phyloP scores from a whole-genome alignment of 2,797 vertebrate genomes.

The Alosa sapidissima region DNA sequence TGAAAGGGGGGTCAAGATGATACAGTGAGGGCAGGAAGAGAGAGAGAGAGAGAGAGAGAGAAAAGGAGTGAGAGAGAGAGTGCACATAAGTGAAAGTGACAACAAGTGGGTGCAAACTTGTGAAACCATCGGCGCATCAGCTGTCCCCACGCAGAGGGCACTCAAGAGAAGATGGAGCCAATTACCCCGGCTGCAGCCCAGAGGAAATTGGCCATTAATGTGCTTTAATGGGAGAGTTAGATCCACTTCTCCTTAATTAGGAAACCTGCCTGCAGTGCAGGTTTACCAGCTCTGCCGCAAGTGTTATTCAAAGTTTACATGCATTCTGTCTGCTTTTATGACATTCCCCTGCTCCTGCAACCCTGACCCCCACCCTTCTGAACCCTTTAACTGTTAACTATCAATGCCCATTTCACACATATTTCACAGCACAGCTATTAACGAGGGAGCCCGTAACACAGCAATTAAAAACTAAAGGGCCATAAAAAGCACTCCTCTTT shows the following conservation, averaged over 20 bases:
- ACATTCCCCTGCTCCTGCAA: not conserved
- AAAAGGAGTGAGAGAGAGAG: not conserved
- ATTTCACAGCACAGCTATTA: slow-evolving; percentile 2
- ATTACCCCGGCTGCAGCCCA: not conserved
- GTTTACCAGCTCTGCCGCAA: not conserved
- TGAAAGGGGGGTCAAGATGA: not conserved
- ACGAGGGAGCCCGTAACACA: not conserved
- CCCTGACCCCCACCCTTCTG: not conserved
- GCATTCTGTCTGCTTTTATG: not conserved
- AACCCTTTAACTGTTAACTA: not conserved
- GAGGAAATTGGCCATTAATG: slow-evolving; percentile 22
- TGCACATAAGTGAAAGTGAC: not conserved
- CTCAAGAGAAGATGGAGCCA: not conserved
- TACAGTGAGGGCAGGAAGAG: not conserved
- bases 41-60: not conserved
- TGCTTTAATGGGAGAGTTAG: not conserved
- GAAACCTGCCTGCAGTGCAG: slow-evolving; percentile 7
- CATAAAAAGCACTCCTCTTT: not conserved
- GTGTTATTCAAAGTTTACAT: slow-evolving; percentile 10
- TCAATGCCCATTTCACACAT: not conserved
- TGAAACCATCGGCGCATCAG: not conserved
- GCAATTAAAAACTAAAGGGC: not conserved
- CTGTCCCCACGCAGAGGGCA: not conserved
- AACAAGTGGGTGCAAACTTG: slow-evolving; percentile 3
- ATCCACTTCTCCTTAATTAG: slow-evolving; percentile 16